These are phyloP conservation scores for Poeciliopsis presidionis DNA, from an alignment of 2,797 vertebrate species.

Conservation along the genomic window DNA sequence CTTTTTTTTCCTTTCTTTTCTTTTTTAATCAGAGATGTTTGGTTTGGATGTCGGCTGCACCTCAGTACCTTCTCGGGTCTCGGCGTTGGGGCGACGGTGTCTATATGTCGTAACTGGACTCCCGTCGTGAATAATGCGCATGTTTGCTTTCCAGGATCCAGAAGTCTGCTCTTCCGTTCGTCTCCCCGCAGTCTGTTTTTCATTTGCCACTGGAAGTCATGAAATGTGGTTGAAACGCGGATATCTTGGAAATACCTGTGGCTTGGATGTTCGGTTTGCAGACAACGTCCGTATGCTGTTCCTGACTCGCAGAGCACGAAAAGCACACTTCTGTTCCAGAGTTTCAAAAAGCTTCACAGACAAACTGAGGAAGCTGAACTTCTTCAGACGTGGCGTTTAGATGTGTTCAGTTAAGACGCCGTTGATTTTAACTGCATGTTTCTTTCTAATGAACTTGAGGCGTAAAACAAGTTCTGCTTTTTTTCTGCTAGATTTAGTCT, in stretches of 20 bases:
- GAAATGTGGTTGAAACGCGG: constrained; percentile 64
- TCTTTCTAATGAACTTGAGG: constrained; percentile 54
- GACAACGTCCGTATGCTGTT: constrained; percentile 58
- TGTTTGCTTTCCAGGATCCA: constrained; percentile 49
- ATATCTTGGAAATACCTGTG: constrained; percentile 74
- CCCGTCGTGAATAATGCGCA: constrained; percentile 51
- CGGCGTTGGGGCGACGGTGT: constrained; percentile 20
- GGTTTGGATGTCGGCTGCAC: constrained; percentile 55
- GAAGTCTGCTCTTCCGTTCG: constrained; percentile 68
- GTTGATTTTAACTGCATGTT: constrained; percentile 26
- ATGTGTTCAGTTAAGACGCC: constrained; percentile 39
- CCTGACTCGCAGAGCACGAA: constrained; percentile 26
- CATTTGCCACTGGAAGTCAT: constrained; percentile 69
- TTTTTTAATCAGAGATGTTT: constrained; percentile 61
- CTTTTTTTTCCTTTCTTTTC: constrained; percentile 45
- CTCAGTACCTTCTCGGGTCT: constrained; percentile 48
- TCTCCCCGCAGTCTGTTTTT: constrained; percentile 66
- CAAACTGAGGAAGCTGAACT: constrained; percentile 13
- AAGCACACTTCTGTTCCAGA: constrained; percentile 19
- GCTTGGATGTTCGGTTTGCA: constrained; percentile 67
- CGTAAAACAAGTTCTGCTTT: constrained; percentile 37
- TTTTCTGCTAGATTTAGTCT: constrained; percentile 28
- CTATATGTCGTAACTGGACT: constrained; percentile 48
- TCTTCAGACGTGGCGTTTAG: constrained; percentile 26
- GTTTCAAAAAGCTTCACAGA: constrained; percentile 26